Conservation (phyloP, 2,888 invertebrate genomes). For the Heterodera filipjevi region DNA sequence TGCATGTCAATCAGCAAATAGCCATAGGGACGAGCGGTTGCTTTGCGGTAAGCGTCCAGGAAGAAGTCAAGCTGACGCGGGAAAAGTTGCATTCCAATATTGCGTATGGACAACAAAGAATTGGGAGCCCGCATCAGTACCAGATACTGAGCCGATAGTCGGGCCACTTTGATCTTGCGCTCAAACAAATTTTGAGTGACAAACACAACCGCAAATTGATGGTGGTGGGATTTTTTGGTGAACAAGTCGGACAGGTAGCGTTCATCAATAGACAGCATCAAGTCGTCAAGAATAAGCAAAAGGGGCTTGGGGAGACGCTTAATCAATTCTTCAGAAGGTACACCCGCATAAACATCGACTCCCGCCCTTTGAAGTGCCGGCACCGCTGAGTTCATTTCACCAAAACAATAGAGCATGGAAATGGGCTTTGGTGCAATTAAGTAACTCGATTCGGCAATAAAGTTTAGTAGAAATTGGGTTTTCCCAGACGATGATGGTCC, state of each 20-base stretch:
- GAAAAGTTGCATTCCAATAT: constrained; percentile 27
- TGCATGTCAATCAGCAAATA: constrained; percentile 39
- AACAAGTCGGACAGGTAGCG: constrained; percentile 19
- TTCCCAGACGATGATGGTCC: not conserved
- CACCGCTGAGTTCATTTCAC: constrained; percentile 1
- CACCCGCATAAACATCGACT: constrained; percentile 24
- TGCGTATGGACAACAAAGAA: constrained; percentile 2
- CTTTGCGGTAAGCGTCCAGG: constrained; percentile 16
- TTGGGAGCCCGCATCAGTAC: constrained; percentile 30
- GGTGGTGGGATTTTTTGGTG: constrained; percentile 30
- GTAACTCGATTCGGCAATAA: no score
- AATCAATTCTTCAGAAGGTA: no score
- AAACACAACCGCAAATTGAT: constrained; percentile 26
- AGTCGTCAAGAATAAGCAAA: constrained; percentile 26
- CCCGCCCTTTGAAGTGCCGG: constrained; percentile 3
- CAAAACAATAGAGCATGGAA: constrained; percentile 13
- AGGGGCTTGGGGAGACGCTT: no score
- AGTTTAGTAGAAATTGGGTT: no score
- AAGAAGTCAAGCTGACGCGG: constrained; percentile 17
- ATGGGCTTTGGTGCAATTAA: not conserved
- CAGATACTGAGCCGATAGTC: constrained; percentile 29
- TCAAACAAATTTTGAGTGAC: constrained; percentile 35
- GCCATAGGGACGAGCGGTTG: constrained; percentile 27
- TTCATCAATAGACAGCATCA: constrained; percentile 17
- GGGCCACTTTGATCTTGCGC: constrained; percentile 17